These are phyloP conservation scores for Urocyon cinereoargenteus DNA, from an alignment of 2,797 vertebrate genomes.

Conservation along the genomic window DNA sequence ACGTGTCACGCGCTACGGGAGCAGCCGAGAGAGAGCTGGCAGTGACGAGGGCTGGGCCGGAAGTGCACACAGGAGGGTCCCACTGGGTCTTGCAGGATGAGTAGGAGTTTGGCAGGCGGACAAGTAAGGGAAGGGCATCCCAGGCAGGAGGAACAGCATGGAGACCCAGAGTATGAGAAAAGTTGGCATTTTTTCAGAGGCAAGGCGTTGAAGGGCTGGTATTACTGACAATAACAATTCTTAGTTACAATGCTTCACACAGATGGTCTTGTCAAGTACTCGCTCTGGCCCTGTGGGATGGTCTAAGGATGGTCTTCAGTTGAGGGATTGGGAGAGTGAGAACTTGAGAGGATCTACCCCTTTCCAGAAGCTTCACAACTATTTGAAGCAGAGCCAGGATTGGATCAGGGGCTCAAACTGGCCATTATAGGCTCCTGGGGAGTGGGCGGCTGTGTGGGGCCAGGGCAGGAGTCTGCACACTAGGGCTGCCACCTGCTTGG, in stretches of 20 bases:
- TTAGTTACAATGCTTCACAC: fast-evolving
- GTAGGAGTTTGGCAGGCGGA: not conserved
- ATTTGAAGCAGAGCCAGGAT: fast-evolving
- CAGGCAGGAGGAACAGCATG: not conserved
- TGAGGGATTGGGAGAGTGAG: not conserved
- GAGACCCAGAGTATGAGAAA: not conserved
- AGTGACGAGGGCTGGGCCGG: not conserved
- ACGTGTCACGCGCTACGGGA: fast-evolving
- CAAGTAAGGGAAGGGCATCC: not conserved
- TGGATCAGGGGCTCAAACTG: not conserved
- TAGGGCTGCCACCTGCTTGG: not conserved
- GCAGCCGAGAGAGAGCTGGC: fast-evolving
- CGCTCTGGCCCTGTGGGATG: fast-evolving
- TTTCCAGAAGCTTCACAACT: not conserved
- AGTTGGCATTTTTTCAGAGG: not conserved
- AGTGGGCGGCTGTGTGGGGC: not conserved
- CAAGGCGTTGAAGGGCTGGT: fast-evolving
- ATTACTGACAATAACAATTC: fast-evolving
- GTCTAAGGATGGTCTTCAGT: fast-evolving
- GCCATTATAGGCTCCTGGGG: not conserved
- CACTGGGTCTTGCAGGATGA: constrained; percentile 42
- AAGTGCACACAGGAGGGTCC: not conserved
- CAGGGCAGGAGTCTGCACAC: not conserved
- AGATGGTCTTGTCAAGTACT: fast-evolving
- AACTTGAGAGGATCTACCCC: not conserved